Conservation (phyloP, 2,888 invertebrate species). For the Oligia strigilis region DNA sequence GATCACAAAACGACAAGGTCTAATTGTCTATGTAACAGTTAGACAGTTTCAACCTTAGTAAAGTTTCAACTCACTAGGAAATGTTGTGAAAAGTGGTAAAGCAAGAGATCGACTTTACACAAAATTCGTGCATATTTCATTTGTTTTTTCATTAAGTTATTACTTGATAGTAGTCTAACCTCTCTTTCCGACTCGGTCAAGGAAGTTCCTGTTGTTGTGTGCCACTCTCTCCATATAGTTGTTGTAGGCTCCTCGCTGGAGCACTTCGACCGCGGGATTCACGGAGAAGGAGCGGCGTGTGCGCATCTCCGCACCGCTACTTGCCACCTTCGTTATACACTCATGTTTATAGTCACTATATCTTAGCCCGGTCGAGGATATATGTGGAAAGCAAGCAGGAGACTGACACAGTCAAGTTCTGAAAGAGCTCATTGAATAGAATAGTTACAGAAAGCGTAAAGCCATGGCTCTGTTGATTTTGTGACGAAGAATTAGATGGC, state of each 20-base stretch:
- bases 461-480: constrained; percentile 17
- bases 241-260: constrained; percentile 80
- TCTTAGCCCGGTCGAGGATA: constrained; percentile 33
- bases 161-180: constrained; percentile 73
- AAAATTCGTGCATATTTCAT: constrained; percentile 46
- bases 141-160: constrained; percentile 3
- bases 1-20: neutral
- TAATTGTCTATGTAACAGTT: neutral
- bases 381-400: constrained; percentile 38
- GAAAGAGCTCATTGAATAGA: neutral
- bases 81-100: neutral
- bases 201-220: constrained; percentile 79
- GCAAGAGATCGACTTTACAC: constrained; percentile 1
- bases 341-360: constrained; percentile 53
- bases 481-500: neutral
- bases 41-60: neutral
- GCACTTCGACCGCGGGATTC: constrained; percentile 82
- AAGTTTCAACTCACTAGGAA: neutral
- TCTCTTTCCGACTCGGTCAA: constrained; percentile 85
- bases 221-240: constrained; percentile 77
- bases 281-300: constrained; percentile 81
- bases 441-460: constrained; percentile 24
- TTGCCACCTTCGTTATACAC: constrained; percentile 77
- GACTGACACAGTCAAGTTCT: constrained; percentile 1
- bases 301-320: constrained; percentile 73